A percentile compares a stretch with the other conserved stretches of the same genome.
These are phyloP conservation scores for Anhinga anhinga DNA, from an alignment of 2,113 vertebrate species.

Conservation along the genomic window DNA sequence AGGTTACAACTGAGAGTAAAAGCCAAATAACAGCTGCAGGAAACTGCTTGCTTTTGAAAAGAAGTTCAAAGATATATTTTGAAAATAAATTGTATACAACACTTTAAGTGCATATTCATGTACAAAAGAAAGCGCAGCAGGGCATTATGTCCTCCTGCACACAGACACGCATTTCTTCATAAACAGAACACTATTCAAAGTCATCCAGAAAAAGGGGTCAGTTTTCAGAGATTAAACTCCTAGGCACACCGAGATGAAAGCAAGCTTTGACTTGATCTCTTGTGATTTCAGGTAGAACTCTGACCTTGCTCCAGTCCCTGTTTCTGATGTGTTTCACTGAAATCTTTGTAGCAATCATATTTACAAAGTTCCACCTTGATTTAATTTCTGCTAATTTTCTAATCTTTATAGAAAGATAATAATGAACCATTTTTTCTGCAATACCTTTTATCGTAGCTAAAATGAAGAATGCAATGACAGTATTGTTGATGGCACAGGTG, in stretches of 20 bases:
- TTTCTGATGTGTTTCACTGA: not conserved
- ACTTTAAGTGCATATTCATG: not conserved
- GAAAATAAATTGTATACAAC: not conserved
- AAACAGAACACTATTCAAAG: not conserved
- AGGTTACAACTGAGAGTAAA: not conserved
- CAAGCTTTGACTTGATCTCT: not conserved
- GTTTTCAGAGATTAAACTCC: not conserved
- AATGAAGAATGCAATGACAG: conserved; percentile 89
- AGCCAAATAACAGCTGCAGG: not conserved
- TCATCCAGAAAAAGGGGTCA: not conserved
- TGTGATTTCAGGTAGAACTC: not conserved
- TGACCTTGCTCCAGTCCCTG: not conserved
- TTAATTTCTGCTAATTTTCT: not conserved
- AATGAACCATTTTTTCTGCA: not conserved
- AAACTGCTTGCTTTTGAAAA: not conserved
- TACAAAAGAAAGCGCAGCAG: not conserved
- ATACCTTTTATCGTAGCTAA: conserved; percentile 93
- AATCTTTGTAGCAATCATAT: not conserved
- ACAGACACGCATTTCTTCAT: not conserved
- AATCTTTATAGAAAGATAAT: not conserved
- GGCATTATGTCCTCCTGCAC: not conserved
- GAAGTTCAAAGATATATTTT: not conserved
- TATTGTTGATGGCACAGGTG: conserved; percentile 93
- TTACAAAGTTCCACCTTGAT: not conserved
- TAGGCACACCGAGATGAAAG: not conserved